Conservation (phyloP, 2,797 vertebrate genomes). For the Micrastur ruficollis region DNA sequence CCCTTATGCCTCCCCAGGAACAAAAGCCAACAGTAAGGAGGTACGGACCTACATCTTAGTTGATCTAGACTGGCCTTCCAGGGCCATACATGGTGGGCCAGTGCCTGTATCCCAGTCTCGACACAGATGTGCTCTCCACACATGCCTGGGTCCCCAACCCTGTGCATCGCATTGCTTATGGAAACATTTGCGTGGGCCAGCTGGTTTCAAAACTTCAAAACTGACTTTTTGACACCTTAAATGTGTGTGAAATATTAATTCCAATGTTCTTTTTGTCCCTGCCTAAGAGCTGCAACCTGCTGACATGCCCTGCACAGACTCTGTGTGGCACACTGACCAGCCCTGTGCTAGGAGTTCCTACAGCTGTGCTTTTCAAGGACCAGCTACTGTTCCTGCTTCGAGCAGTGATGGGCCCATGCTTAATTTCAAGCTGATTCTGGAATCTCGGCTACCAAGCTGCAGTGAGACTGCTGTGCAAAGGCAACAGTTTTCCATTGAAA, state of each 20-base stretch:
- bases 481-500: neutral
- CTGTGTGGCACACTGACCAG: too few relatives aligned
- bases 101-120: neutral
- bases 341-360: neutral
- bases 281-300: neutral
- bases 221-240: neutral
- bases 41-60: neutral
- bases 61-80: neutral
- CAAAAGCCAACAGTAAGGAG: neutral
- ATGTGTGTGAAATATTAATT: neutral
- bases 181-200: neutral
- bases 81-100: neutral
- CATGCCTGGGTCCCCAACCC: neutral
- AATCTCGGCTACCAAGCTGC: fast-evolving
- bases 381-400: neutral
- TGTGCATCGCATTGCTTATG: neutral
- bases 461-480: neutral
- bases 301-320: neutral
- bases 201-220: neutral
- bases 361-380: neutral
- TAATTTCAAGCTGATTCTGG: neutral
- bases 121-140: neutral
- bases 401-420: neutral
- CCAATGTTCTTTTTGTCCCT: neutral
- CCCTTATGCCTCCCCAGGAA: neutral